Evolutionary conservation across 2,797 vertebrate species (phyloP), one percentile per base, ranked within the genome.

Genomic region (Myioborus miniatus): DNA sequence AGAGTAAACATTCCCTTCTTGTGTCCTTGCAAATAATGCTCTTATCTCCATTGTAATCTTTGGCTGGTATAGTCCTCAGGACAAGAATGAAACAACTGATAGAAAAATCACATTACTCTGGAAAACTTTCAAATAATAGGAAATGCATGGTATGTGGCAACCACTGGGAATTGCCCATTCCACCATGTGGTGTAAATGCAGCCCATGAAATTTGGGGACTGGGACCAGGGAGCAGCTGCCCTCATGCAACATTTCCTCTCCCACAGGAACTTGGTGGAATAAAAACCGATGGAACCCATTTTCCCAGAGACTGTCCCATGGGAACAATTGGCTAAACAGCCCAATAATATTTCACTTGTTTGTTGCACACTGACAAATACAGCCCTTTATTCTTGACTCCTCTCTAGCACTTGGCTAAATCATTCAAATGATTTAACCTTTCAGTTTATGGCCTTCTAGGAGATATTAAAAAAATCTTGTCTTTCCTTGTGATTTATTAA

Each of bases 351-450:
- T 86, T 86, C 39, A 36, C 4, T 13, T 3, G 0, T 69, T 72
- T 72, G 5, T 65, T 26, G 12, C 15, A 11, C 0, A 0, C 17
- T 59, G 26, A 55, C 27, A 10, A n/a, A 43, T 26, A 13, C 12
- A 39, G 24, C 3, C 11, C 16, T 71, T 90, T 21, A 39, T 32
- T 3, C 3, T 58, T 80, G 20, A 41, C 20, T 92, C 53, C 14
- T 50, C 43, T 52, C 16, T 74, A 67, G 22, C 5, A 20, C 12
- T 75, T 22, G 19, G 9, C 10, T 81, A 32, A 50, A 46, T 47
- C 0, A n/a, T 80, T 63, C 6, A 29, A 36, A 37, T 21, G 1
- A 32, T 52, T 86, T 67, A 77, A 50, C 20, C 19, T 67, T 83
- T 63, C 27, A 18, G n/a, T 49, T 79, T 84, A 22, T 9, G 18